Percentiles rank a stretch among this genome's conserved stretches.
phyloP scores from a whole-genome alignment of 2,113 vertebrate genomes.

The Oryzias celebensis region DNA sequence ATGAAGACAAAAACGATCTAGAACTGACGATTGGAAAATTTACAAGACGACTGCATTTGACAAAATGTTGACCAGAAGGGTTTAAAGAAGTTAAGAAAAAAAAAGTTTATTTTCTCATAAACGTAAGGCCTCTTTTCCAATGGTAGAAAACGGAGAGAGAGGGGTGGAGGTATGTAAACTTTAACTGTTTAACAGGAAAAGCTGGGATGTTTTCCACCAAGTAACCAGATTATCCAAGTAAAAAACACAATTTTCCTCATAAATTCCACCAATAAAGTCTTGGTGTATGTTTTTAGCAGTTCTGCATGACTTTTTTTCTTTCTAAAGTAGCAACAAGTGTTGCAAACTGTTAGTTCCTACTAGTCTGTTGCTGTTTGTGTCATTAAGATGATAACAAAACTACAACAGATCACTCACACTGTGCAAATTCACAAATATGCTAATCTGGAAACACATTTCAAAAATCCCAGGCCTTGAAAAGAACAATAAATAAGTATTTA shows the following conservation, averaged over 20 bases:
- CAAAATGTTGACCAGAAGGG: background rate
- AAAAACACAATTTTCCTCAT: background rate
- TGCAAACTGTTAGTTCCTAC: background rate
- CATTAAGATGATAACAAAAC: background rate
- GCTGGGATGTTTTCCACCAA: background rate
- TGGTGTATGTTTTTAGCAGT: background rate
- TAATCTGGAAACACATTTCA: background rate
- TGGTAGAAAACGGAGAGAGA: constrained; percentile 25
- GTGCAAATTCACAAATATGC: constrained; percentile 35
- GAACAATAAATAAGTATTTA: constrained; percentile 46
- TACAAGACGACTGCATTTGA: constrained; percentile 3
- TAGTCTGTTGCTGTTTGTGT: constrained; percentile 7
- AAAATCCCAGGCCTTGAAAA: constrained; percentile 15
- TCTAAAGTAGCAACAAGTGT: background rate
- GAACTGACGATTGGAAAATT: constrained; percentile 28
- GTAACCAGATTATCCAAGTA: background rate
- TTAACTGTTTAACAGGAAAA: constrained; percentile 3
- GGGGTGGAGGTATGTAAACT: constrained; percentile 37
- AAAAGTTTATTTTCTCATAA: constrained; percentile 13
- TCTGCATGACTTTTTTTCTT: background rate
- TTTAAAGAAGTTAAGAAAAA: constrained; percentile 14
- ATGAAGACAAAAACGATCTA: constrained; percentile 23
- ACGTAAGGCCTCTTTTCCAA: constrained; percentile 70
- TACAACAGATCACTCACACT: constrained; percentile 8
- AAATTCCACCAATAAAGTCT: background rate